These are phyloP conservation scores for Epirrhoe alternata DNA, from an alignment of 2,888 invertebrate species.

Conservation along the genomic window DNA sequence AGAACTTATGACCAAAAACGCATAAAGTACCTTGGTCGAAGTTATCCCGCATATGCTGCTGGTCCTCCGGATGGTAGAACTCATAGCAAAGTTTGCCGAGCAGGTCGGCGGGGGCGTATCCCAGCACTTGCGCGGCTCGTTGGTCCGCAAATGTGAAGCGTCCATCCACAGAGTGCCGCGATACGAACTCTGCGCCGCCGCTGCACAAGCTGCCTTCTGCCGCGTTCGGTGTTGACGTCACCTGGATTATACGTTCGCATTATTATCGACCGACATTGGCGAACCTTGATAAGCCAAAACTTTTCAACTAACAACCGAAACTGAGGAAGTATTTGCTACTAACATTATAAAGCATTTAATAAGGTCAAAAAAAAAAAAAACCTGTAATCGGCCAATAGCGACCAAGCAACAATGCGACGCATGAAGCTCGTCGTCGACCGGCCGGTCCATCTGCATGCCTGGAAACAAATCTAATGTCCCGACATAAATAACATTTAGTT, in stretches of 20 bases:
- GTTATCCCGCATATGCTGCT: slow-evolving; percentile 98
- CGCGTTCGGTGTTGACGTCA: slow-evolving; percentile 97
- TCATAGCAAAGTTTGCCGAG: slow-evolving; percentile 98
- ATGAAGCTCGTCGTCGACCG: slow-evolving; percentile 90
- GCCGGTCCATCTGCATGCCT: slow-evolving; percentile 94
- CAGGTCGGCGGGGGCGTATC: slow-evolving; percentile 97
- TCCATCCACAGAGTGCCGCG: slow-evolving; percentile 98
- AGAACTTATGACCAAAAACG: too few species aligned
- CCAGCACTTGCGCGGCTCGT: slow-evolving; percentile 95
- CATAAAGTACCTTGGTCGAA: slow-evolving; percentile 99
- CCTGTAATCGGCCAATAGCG: slow-evolving; percentile 98
- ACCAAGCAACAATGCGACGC: slow-evolving; percentile 98
- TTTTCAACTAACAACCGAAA: too few species aligned
- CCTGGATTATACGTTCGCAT: slow-evolving; percentile 64
- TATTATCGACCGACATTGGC: too few species aligned
- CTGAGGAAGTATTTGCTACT: too few species aligned
- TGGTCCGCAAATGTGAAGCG: slow-evolving; percentile 99
- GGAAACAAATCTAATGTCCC: slow-evolving; percentile 89
- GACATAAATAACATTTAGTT: slow-evolving; percentile 74
- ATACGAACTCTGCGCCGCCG: slow-evolving; percentile 97
- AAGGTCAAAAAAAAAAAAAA: slow-evolving; percentile 44
- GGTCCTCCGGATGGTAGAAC: slow-evolving; percentile 98
- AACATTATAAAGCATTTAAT: not conserved
- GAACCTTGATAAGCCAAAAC: too few species aligned
- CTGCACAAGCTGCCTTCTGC: slow-evolving; percentile 93